Percentiles rank a stretch among this genome's conserved stretches.
phyloP scores from a whole-genome alignment of 2,888 invertebrate genomes.

The Clanis bilineata region DNA sequence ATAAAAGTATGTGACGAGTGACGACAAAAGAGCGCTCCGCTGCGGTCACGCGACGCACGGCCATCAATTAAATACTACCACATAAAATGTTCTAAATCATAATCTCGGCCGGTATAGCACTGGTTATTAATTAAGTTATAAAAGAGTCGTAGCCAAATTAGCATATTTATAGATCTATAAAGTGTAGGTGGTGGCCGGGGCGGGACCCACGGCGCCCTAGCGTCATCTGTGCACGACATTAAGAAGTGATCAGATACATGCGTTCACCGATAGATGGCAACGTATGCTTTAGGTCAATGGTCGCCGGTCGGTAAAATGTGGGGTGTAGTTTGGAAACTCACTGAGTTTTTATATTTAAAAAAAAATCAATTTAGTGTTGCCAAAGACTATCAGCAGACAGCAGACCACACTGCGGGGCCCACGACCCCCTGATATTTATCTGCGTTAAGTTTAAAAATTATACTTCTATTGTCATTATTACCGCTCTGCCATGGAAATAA shows the following conservation, averaged over 20 bases:
- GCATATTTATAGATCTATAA: slow-evolving; percentile 75
- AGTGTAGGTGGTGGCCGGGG: slow-evolving; percentile 34
- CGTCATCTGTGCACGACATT: slow-evolving; percentile 28
- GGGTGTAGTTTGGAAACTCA: too few relatives aligned
- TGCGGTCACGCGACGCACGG: slow-evolving; percentile 62
- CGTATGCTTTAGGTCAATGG: too few relatives aligned
- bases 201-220: slow-evolving; percentile 24
- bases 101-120: slow-evolving; percentile 60
- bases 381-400: too few relatives aligned
- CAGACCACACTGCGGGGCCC: too few relatives aligned
- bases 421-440: too few relatives aligned
- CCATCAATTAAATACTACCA: slow-evolving; percentile 74
- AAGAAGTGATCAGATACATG: not conserved
- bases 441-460: too few relatives aligned
- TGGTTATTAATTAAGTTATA: slow-evolving; percentile 81
- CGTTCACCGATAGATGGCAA: slow-evolving; percentile 4
- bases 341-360: too few relatives aligned
- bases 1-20: slow-evolving; percentile 73
- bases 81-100: slow-evolving; percentile 76
- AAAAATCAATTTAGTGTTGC: too few relatives aligned
- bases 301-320: too few relatives aligned
- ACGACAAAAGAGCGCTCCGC: slow-evolving; percentile 48
- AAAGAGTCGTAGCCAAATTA: slow-evolving; percentile 78
- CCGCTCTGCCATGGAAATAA: too few relatives aligned
- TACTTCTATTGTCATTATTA: too few relatives aligned